phyloP scores from a whole-genome alignment of 2,888 invertebrate genomes.

The Hirtodrosophila alboralis region DNA sequence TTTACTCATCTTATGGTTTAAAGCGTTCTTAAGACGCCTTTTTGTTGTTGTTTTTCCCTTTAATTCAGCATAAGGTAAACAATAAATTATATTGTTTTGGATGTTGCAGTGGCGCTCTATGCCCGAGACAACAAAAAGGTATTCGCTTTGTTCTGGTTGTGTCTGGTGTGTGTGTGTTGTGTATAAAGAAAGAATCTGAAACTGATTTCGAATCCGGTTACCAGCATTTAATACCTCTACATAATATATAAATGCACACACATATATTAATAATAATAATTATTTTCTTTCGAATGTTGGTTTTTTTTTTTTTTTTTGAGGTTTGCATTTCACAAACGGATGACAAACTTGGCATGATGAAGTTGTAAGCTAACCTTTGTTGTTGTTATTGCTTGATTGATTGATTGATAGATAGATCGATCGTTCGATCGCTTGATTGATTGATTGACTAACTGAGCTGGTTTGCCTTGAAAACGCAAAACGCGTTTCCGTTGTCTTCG shows the following conservation, averaged over 20 bases:
- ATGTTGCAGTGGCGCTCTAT: slow-evolving; percentile 14
- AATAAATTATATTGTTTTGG: slow-evolving; percentile 70
- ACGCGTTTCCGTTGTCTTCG: slow-evolving; percentile 52
- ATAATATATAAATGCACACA: background rate
- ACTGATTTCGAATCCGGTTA: slow-evolving; percentile 50
- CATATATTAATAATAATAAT: slow-evolving; percentile 34
- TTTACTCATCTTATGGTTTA: slow-evolving; percentile 35
- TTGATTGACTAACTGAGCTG: slow-evolving; percentile 37
- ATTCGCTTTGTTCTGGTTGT: slow-evolving; percentile 55
- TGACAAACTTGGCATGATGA: slow-evolving; percentile 27
- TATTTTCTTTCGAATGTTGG: slow-evolving; percentile 29
- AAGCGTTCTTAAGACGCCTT: slow-evolving; percentile 15
- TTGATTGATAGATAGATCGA: slow-evolving; percentile 19
- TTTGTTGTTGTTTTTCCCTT: slow-evolving; percentile 7
- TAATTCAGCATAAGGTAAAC: slow-evolving; percentile 46
- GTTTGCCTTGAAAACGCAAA: slow-evolving; percentile 65
- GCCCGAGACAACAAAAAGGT: slow-evolving; percentile 32
- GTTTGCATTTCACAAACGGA: slow-evolving; percentile 42
- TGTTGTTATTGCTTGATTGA: slow-evolving; percentile 3
- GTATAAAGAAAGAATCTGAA: slow-evolving; percentile 39
- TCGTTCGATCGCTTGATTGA: slow-evolving; percentile 31
- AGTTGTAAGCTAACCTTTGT: slow-evolving; percentile 20
- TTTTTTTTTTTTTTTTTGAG: slow-evolving; percentile 20
- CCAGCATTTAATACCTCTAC: slow-evolving; percentile 36
- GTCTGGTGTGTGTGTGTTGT: slow-evolving; percentile 20